Evolutionary conservation across 2,797 vertebrate species (phyloP), one percentile per base, ranked within the genome.

Genomic region (Periparus ater): DNA sequence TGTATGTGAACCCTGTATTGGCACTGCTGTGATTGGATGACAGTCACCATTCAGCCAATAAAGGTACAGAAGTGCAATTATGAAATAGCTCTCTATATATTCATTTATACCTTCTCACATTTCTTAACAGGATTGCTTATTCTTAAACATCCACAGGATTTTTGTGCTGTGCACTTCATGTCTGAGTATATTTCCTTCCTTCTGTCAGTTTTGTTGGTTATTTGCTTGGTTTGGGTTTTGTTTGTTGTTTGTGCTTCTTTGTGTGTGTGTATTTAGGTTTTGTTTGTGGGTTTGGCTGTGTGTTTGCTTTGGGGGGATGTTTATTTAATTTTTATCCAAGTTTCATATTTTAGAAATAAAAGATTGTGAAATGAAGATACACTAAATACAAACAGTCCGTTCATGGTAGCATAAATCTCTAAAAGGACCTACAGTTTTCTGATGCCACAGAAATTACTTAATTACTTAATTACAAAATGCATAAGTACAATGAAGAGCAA

Each of bases 401-500:
- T 88, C 62, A 53, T 1, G 3, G 53, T 30, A 85, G 73, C 17
- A 21, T 55, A 60, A 81, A 87, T 48, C 38, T 76, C 44, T 51
- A 94, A 92, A 75, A 9, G n/a, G n/a, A 87, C 34, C 48, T 63
- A 36, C 8, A 44, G n/a, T 89, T 94, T 93, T 85, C 81, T 85
- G 65, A 82, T 78, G 85, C 18, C 55, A 70, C 21, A 77, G 38
- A 42, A 42, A 42, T 42, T 42, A 42, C 42, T 17, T 42, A 42
- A 42, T 75, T 91, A 83, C 77, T 93, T 96, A 92, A 90, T 92
- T 87, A 87, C 40, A 48, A 90, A 94, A 81, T 4, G 11, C 29
- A 51, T 51, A 87, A 85, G 50, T 74, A 32, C 74, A 90, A 88
- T 85, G 78, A 95, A 88, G 18, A 81, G 47, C 44, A 74, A 77